These are phyloP conservation scores for Scolopax bukidnonensis DNA, from an alignment of 2,797 vertebrate genomes.

Conservation along the genomic window DNA sequence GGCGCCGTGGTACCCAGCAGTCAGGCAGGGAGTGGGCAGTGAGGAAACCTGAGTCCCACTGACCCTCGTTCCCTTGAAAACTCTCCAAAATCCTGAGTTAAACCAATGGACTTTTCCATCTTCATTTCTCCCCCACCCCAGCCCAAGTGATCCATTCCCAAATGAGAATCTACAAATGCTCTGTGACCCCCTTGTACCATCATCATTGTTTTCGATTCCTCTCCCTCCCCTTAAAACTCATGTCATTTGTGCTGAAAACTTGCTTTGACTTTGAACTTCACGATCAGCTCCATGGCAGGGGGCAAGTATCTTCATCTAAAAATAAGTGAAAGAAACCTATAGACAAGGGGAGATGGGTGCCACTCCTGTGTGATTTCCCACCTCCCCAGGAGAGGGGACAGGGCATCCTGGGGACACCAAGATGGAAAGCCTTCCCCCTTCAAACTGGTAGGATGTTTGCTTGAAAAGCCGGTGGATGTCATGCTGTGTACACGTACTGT, in stretches of 20 bases:
- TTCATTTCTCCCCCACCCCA: fast-evolving
- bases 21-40: neutral
- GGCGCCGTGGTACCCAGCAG: fast-evolving
- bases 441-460: constrained; percentile 16
- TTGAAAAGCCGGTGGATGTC: neutral
- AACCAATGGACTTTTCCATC: neutral
- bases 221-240: neutral
- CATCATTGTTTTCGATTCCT: neutral
- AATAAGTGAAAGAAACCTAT: neutral
- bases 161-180: neutral
- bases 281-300: fast-evolving
- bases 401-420: neutral
- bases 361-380: neutral
- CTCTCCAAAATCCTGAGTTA: neutral
- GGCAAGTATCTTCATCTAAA: neutral
- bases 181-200: neutral
- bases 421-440: neutral
- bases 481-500: constrained; percentile 50
- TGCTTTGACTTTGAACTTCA: neutral
- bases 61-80: fast-evolving
- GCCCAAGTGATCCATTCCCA: neutral
- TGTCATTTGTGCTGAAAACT: neutral
- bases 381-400: neutral
- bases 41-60: neutral
- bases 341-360: neutral